Evolutionary conservation across 2,888 invertebrate species (phyloP).

Genomic region (Masnerella sp.): DNA sequence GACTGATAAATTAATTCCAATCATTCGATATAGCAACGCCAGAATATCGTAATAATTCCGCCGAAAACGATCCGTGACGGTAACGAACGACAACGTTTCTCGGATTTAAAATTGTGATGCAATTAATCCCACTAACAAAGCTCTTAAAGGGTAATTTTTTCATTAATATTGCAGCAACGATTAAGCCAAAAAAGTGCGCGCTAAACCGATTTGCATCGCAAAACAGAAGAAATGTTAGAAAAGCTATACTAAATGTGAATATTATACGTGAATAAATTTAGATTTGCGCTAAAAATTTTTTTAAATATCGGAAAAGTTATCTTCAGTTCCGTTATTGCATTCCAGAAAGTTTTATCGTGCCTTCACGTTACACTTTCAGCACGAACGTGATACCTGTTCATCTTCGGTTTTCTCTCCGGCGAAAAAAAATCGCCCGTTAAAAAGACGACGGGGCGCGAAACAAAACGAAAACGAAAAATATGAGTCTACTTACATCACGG

Average conservation of each 20-base stretch:
- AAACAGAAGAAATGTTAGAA: conserved; percentile 50
- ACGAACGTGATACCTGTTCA: conserved; percentile 59
- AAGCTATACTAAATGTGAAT: conserved; percentile 52
- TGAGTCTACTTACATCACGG: conserved; percentile 33
- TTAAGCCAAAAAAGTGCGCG: conserved; percentile 34
- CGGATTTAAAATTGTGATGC: conserved; percentile 32
- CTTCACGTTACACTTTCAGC: conserved; percentile 58
- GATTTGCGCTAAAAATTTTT: conserved; percentile 51
- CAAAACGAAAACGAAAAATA: conserved; percentile 30
- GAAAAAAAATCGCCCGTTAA: conserved; percentile 38
- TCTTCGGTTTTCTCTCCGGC: conserved; percentile 45
- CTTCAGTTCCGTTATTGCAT: conserved; percentile 55
- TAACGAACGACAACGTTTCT: conserved; percentile 7
- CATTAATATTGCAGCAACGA: conserved; percentile 40
- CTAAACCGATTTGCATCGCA: conserved; percentile 53
- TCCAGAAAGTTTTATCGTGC: conserved; percentile 57
- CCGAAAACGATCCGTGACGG: background rate
- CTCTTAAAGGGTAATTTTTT: conserved; percentile 46
- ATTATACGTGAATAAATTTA: conserved; percentile 58
- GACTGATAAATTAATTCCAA: conserved; percentile 1
- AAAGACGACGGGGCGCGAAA: conserved; percentile 21
- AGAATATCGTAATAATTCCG: background rate
- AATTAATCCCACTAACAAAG: conserved; percentile 40
- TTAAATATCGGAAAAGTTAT: conserved; percentile 58
- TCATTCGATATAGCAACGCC: background rate